Evolutionary conservation across 2,888 invertebrate species (phyloP), one percentile per base, ranked within the genome.

Genomic region (Trachelus tabidus): DNA sequence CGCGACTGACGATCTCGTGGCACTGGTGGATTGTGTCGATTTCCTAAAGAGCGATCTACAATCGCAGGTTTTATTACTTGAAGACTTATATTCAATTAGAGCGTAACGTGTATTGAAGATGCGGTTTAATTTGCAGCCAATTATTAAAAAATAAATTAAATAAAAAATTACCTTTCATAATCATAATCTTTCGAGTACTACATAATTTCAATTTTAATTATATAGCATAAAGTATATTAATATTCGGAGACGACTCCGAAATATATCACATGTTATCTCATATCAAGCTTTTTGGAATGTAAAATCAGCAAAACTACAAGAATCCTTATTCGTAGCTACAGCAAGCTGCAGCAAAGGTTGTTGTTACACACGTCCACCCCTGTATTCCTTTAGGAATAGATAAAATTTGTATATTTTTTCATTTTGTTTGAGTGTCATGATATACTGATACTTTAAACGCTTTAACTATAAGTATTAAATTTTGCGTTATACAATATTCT

Each of bases 1-100:
- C 79, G 69, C 68, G 75, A 78, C 40, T 75, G 37, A 78, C 78
- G 80, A 79, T 79, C 80, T 80, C 79, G 78, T 82, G 81, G 79
- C 71, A 56, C 23, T 56, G 23, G 23, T 56, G 6, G 56, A 56
- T 56, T 56, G 23, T 56, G 71, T 71, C 33, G 71, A 31, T 33
- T 71, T 71, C 71, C 15, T 71, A 71, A 71, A 71, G 33, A 31
- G 71, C 31, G 71, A 15, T 71, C 31, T 71, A 71, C 31, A 33
- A 71, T 31, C 15, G 9, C 15, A 31, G 71, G n/a, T 56, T 15
- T 56, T 56, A 23, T 56, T 9, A 23, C 56, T 56, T 56, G 23
- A 56, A 56, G 23, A 23, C 23, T 23, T 56, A 23, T 56, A 56
- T 56, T 23, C 56, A 56, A 23, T 23, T 56, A 23, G 23, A 56